Evolutionary conservation across 2,888 invertebrate species (phyloP), one percentile per base, ranked within the genome.

Genomic region (Andrena chrysosceles): DNA sequence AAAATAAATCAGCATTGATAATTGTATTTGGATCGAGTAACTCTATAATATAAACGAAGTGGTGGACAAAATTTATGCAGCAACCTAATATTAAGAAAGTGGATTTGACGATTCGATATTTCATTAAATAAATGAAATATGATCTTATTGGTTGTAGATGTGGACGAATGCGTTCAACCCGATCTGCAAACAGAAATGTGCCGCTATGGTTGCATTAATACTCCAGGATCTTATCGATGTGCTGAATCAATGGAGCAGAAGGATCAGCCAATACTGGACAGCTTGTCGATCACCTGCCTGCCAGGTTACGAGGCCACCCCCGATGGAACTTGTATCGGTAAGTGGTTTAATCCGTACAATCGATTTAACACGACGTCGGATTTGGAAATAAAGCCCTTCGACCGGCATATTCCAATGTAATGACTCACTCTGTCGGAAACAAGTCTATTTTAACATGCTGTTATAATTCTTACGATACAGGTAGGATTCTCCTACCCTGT

Each of bases 91-190:
- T 13, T 42, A 1, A 13, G 42, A 42, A 42, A 42, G 1, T 3
- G 42, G 4, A 1, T 13, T 42, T 42, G 42, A 13, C 4, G 42
- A 13, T 42, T 42, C 4, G 42, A 42, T 13, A 56, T 8, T 26
- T 1, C n/a, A 0, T 31, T 16, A 13, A 23, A 1, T 13, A n/a
- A 8, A 13, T 5, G 35, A 29, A 8, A n/a, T 10, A n/a, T 3
- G 29, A 54, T 5, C 13, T 10, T 26, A 2, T 10, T 69, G 42
- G 42, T 64, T 75, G 20, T 91, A 96, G 96, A 96, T 93, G 95
- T 96, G 35, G 95, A 97, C 90, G 97, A 97, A 92, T 97, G 97
- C 89, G 91, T 89, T 23, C 94, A 95, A 48, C 93, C 93, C 52
- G 93, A 93, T 83, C 88, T 93, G 33, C 93, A 93, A 86, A 91